Conservation (phyloP, 2,888 invertebrate genomes). For the Zygothrica quintamaculata region DNA sequence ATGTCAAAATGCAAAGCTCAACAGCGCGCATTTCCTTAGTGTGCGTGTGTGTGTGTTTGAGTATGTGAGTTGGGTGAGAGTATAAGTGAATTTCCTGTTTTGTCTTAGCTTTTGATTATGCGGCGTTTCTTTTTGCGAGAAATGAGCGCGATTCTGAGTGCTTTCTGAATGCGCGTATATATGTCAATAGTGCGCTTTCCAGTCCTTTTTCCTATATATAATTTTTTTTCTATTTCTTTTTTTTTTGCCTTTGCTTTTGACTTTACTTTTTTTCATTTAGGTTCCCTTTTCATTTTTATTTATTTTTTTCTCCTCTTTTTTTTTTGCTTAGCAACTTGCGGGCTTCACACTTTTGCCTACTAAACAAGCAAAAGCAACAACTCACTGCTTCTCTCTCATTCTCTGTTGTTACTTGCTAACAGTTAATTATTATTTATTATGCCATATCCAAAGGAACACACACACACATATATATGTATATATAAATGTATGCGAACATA, state of each 20-base stretch:
- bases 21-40: constrained; percentile 71
- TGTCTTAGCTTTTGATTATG: constrained; percentile 73
- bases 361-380: constrained; percentile 17
- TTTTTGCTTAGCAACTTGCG: constrained; percentile 65
- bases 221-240: constrained; percentile 32
- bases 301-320: constrained; percentile 34
- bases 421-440: constrained; percentile 40
- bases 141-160: constrained; percentile 49
- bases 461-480: constrained; percentile 10
- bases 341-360: constrained; percentile 55
- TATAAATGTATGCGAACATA: constrained; percentile 8
- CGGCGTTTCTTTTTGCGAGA: constrained; percentile 65
- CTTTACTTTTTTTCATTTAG: constrained; percentile 46
- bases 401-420: constrained; percentile 34
- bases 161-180: constrained; percentile 73
- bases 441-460: neutral
- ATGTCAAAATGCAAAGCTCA: constrained; percentile 77
- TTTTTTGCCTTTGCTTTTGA: constrained; percentile 33
- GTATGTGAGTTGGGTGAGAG: constrained; percentile 31
- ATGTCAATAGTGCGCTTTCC: constrained; percentile 84
- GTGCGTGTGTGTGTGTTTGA: constrained; percentile 21
- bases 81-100: constrained; percentile 79
- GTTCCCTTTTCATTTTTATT: constrained; percentile 30
- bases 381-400: too few relatives aligned
- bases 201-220: constrained; percentile 67